Evolutionary conservation across 2,113 vertebrate genomes (phyloP).

Genomic region (Leptosomus discolor): DNA sequence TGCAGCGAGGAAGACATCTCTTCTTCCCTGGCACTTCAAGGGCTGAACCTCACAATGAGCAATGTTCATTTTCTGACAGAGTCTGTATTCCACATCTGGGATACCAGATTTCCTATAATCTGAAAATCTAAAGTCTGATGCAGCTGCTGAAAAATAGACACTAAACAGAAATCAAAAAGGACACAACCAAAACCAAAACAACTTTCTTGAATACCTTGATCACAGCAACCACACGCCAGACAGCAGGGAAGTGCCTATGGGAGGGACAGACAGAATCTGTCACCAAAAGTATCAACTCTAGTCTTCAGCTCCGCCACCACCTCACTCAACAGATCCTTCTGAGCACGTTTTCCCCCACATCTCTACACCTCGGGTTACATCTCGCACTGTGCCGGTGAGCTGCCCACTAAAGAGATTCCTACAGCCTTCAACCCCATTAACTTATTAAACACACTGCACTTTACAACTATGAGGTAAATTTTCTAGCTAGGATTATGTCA

Average conservation of each 20-base stretch:
- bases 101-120: not conserved
- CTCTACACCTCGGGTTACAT: not conserved
- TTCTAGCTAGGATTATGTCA: not conserved
- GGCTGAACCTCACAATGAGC: not conserved
- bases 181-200: not conserved
- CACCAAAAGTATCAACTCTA: rapidly evolving
- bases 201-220: rapidly evolving
- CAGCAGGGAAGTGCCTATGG: rapidly evolving
- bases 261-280: not conserved
- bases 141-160: not conserved
- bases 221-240: not conserved
- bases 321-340: not conserved
- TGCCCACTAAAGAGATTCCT: not conserved
- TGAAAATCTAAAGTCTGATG: not conserved
- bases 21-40: not conserved
- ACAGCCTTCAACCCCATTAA: not conserved
- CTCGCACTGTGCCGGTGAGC: rapidly evolving
- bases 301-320: not conserved
- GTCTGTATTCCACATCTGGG: not conserved
- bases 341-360: not conserved
- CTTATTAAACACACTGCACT: not conserved
- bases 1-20: not conserved
- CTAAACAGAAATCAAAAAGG: not conserved
- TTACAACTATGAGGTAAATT: not conserved
- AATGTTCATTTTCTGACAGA: not conserved